Base-by-base conservation (phyloP, 2,888 invertebrate species). In the Spodoptera littoralis region DNA sequence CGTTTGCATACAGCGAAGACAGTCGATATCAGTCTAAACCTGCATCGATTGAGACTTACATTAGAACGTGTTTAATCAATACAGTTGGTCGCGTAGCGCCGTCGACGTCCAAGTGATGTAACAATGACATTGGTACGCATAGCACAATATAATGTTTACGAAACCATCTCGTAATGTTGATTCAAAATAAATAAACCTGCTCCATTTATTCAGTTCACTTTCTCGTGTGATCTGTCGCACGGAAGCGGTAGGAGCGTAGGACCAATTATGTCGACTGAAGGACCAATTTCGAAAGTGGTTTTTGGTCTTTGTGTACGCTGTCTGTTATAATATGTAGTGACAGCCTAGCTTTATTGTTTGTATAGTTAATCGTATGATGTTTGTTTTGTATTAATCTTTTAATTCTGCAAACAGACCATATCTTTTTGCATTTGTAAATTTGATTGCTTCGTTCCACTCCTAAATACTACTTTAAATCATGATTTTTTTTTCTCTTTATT, bases 61-160 rank as follows among this genome's bases (percentile, higher is more conserved):
- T 66, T 65, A 70, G 73, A 76, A 60, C 71, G 68, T 67, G 77
- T 78, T 72, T 67, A 74, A 78, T 79, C 79, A 70, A 79, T 78
- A 79, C 52, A 3, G 30, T n/a, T 52, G 53, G 70, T 66, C 66
- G 63, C 52, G 47, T 60, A 73, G 69, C 65, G 43, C 30, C 57
- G 43, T 41, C 59, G 54, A 56, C 69, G 59, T 48, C 11, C 42
- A 48, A 59, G 47, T 79, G 77, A 76, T 74, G 79, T 74, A 79
- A 77, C 61, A 47, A 67, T 77, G 72, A 72, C 65, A 71, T 51
- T 65, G 73, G 59, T 49, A 68, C 59, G 51, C 27, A 41, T 48
- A 41, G 13, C 47, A 55, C 60, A 65, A 65, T 73, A 49, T 63
- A 65, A 66, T 76, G 61, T 67, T 77, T 76, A 77, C 61, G 60